These are phyloP conservation scores for Chiloscyllium punctatum DNA, from an alignment of 2,797 vertebrate genomes.

Conservation along the genomic window DNA sequence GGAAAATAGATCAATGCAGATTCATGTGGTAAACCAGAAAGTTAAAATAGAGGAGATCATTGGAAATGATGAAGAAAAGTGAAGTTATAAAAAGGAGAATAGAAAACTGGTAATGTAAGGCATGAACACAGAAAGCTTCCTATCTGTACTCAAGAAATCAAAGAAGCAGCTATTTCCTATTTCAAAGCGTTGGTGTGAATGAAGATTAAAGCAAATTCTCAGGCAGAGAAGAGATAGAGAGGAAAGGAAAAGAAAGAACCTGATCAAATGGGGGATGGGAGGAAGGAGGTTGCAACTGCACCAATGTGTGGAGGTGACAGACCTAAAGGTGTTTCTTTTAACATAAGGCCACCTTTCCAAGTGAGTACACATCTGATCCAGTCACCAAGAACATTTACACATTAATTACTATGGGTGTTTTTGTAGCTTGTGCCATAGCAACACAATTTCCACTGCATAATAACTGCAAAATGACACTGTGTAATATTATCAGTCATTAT, in stretches of 20 bases:
- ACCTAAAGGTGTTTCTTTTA: slow-evolving; percentile 49
- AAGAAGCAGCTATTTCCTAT: slow-evolving; percentile 45
- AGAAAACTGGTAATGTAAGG: neutral
- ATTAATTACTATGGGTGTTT: slow-evolving; percentile 53
- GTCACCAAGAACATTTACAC: slow-evolving; percentile 48
- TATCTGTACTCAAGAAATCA: neutral
- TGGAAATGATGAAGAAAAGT: neutral
- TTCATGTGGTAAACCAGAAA: neutral
- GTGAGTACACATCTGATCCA: slow-evolving; percentile 36
- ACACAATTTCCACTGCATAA: slow-evolving; percentile 58
- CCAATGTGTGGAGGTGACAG: slow-evolving; percentile 51
- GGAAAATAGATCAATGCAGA: neutral
- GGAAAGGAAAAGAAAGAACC: neutral
- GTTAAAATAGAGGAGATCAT: neutral
- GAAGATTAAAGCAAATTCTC: slow-evolving; percentile 47
- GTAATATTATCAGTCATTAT: slow-evolving; percentile 66
- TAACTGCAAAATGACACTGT: slow-evolving; percentile 60
- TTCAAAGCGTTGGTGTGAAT: slow-evolving; percentile 53
- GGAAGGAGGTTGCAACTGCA: slow-evolving; percentile 49
- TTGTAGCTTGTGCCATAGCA: slow-evolving; percentile 47
- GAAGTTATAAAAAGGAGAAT: neutral
- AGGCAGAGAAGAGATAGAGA: slow-evolving; percentile 37
- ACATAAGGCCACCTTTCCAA: slow-evolving; percentile 38
- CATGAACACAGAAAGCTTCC: neutral
- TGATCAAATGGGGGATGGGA: slow-evolving; percentile 13